phyloP scores from a whole-genome alignment of 2,888 invertebrate genomes.

The Torymus tubicola region DNA sequence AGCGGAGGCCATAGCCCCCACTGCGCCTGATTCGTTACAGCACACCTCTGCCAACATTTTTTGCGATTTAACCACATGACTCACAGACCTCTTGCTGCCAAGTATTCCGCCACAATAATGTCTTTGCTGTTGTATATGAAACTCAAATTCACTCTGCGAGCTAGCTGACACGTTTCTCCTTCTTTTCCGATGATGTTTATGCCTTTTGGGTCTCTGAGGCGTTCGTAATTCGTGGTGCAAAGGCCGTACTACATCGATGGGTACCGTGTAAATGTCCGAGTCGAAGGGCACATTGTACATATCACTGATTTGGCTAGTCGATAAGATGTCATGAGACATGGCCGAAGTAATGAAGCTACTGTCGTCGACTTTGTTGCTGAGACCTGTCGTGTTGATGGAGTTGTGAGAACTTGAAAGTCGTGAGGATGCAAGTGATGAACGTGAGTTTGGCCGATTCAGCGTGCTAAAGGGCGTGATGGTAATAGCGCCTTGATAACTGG shows the following conservation, averaged over 20 bases:
- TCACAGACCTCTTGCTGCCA: conserved; percentile 72
- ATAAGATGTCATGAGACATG: conserved; percentile 90
- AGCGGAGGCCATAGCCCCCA: conserved; percentile 46
- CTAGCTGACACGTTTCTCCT: conserved; percentile 78
- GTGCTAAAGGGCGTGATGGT: conserved; percentile 74
- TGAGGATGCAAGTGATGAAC: conserved; percentile 86
- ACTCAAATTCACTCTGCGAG: conserved; percentile 75
- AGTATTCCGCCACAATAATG: conserved; percentile 68
- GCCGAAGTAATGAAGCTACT: conserved; percentile 93
- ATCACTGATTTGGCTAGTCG: conserved; percentile 81
- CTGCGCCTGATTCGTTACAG: conserved; percentile 67
- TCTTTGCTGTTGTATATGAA: conserved; percentile 73
- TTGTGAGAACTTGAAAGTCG: conserved; percentile 91
- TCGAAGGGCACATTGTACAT: conserved; percentile 93
- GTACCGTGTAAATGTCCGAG: conserved; percentile 91
- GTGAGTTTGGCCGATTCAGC: conserved; percentile 82
- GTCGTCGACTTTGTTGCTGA: conserved; percentile 88
- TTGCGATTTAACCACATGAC: conserved; percentile 74
- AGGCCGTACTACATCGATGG: conserved; percentile 87
- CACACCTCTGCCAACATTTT: conserved; percentile 73
- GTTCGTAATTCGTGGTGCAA: conserved; percentile 74
- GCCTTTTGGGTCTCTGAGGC: conserved; percentile 76
- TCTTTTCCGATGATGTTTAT: conserved; percentile 75
- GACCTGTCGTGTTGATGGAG: conserved; percentile 78
- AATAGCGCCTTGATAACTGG: conserved; percentile 69